Evolutionary conservation across 1,140 invertebrate species (phyloP).

Genomic region (Octopus bimaculoides): DNA sequence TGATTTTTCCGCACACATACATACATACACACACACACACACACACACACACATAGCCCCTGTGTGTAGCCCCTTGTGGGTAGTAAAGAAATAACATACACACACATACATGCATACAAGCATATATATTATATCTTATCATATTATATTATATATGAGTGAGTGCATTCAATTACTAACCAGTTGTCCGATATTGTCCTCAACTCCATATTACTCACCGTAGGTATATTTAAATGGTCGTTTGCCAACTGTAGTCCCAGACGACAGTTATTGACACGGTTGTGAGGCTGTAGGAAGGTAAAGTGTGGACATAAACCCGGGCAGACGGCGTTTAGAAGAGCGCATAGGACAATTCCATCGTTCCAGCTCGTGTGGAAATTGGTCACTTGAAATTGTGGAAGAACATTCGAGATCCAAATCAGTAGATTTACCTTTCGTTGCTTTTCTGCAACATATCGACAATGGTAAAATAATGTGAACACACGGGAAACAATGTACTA

Average conservation of each 20-base stretch:
- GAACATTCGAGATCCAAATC: constrained; percentile 32
- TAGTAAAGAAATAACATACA: no score
- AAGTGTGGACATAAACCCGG: constrained; percentile 54
- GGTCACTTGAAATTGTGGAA: constrained; percentile 32
- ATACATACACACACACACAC: not conserved
- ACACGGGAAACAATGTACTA: no score
- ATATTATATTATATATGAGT: not conserved
- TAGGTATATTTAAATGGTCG: constrained; percentile 43
- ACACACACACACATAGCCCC: not conserved
- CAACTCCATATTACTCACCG: constrained; percentile 32
- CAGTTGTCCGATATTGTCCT: no score
- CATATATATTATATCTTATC: not conserved
- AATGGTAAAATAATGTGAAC: no score
- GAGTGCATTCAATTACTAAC: no score
- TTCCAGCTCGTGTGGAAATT: constrained; percentile 52
- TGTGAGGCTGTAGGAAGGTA: constrained; percentile 47
- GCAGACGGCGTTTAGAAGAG: constrained; percentile 50
- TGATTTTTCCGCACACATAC: not conserved
- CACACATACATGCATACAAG: not conserved
- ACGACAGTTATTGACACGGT: constrained; percentile 52
- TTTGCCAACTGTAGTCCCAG: constrained; percentile 51
- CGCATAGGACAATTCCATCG: constrained; percentile 53
- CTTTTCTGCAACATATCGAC: constrained; percentile 24
- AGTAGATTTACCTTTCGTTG: constrained; percentile 26
- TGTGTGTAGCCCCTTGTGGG: no score